Percentiles rank a stretch among this genome's conserved stretches.
Conservation (phyloP, 2,888 invertebrate species). For the Megastigmus dorsalis region DNA sequence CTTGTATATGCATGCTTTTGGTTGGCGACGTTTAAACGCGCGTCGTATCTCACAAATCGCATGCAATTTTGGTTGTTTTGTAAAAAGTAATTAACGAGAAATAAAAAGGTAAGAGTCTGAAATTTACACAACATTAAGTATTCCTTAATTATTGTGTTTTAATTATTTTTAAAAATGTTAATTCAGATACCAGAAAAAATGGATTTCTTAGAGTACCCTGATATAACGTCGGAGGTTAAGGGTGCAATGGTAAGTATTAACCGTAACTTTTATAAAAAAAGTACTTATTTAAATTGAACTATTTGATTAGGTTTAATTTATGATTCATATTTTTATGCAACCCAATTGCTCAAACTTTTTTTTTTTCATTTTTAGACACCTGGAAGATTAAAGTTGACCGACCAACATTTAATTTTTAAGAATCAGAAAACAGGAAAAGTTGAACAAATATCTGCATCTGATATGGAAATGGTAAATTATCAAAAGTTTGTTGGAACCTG, state of each 20-base stretch:
- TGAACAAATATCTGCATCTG: slow-evolving; percentile 88
- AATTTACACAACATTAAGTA: neutral
- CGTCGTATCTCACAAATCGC: neutral
- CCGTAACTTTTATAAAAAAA: neutral
- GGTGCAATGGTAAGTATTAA: slow-evolving; percentile 85
- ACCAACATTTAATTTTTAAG: slow-evolving; percentile 92
- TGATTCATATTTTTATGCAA: neutral
- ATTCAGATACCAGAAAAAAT: slow-evolving; percentile 71
- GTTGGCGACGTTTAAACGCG: slow-evolving; percentile 22
- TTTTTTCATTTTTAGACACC: slow-evolving; percentile 81
- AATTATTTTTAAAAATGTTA: neutral
- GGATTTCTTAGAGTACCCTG: slow-evolving; percentile 93
- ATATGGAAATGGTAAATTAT: slow-evolving; percentile 94
- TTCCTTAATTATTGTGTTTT: neutral
- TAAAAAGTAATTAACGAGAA: neutral
- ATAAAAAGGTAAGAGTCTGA: neutral
- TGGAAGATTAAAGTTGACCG: slow-evolving; percentile 93
- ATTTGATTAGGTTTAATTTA: neutral
- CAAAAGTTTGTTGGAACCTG: slow-evolving; percentile 93
- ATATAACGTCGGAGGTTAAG: slow-evolving; percentile 88
- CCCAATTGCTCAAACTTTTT: neutral
- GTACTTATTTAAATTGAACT: neutral
- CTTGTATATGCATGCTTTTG: neutral
- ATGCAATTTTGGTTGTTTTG: slow-evolving; percentile 1
- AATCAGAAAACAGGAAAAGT: slow-evolving; percentile 97